Base-by-base conservation (phyloP, 2,797 vertebrate species). In the Enteromius viviparus region DNA sequence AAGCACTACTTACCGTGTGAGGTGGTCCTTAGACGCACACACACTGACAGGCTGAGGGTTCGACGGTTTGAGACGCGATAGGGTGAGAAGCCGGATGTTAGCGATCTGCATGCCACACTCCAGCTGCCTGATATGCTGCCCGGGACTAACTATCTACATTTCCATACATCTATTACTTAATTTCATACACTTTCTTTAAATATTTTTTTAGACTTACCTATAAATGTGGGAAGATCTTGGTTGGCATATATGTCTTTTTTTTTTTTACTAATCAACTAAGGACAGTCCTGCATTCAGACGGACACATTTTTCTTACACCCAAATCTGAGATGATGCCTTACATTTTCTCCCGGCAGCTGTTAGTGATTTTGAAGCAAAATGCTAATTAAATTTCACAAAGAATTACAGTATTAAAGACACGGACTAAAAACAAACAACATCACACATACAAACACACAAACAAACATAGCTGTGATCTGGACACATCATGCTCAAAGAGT, bases 401-500 rank as follows among this genome's bases (percentile, higher is more conserved):
- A 91, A 92, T 93, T 90, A 91, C 89, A 91, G 92, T 93, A 94
- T 94, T 94, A 93, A 93, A 91, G 58, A 89, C 88, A 90, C 29
- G 78, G 91, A 95, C 92, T 94, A 93, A 91, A 95, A 92, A 95
- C 88, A 93, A 82, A 87, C 83, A 91, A 90, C 93, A 85, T 92
- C 82, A 82, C 78, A 77, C 86, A 84, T 76, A 87, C 79, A 91
- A 87, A 91, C 89, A 90, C 93, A 92, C 93, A 92, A 70, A 74
- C 91, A 93, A 76, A 80, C 69, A 84, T 76, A 85, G 79, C 85
- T 85, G 93, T 95, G 94, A 94, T 90, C 94, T 96, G 96, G 96
- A 98, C 97, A 98, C 98, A 98, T 97, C 98, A 98, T 99, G 98
- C 98, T 99, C 97, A 98, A 97, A 94, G 95, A 94, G 91, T 96